Evolutionary conservation across 2,113 vertebrate genomes (phyloP).

Genomic region (Acanthochromis polyacanthus): DNA sequence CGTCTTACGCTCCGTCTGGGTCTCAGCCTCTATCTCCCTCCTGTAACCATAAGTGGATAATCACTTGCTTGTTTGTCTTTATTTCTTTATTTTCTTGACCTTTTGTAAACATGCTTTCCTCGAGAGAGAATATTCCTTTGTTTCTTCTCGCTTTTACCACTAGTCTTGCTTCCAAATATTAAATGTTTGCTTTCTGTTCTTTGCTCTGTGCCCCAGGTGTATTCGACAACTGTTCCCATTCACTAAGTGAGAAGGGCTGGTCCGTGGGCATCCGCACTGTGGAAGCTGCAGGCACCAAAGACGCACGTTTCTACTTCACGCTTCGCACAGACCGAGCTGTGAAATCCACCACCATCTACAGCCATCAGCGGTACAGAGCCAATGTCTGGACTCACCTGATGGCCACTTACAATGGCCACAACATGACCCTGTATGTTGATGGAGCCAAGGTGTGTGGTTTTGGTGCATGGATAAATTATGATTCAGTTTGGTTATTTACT

Average conservation of each 20-base stretch:
- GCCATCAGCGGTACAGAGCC: constrained; percentile 86
- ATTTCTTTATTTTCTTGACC: constrained; percentile 26
- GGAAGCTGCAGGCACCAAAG: constrained; percentile 84
- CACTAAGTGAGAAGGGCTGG: constrained; percentile 93
- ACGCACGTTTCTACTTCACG: constrained; percentile 94
- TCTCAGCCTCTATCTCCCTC: background rate
- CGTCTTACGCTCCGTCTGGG: constrained; percentile 2
- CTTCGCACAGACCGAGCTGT: constrained; percentile 92
- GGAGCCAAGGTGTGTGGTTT: constrained; percentile 84
- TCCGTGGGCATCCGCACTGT: constrained; percentile 90
- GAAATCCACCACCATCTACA: constrained; percentile 84
- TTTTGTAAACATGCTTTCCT: constrained; percentile 13
- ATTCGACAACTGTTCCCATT: constrained; percentile 96
- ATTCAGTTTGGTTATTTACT: background rate
- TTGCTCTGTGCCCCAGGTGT: constrained; percentile 84
- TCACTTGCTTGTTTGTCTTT: constrained; percentile 25
- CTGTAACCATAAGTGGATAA: constrained; percentile 3
- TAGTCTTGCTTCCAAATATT: background rate
- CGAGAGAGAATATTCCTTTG: background rate
- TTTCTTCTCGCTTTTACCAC: background rate
- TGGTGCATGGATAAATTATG: background rate
- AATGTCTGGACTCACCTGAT: constrained; percentile 91
- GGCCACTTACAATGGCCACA: constrained; percentile 88
- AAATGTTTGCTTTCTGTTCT: background rate
- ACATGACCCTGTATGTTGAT: constrained; percentile 91